These are phyloP conservation scores for Kryphioiulus occultus DNA, from an alignment of 2,888 invertebrate genomes.

Conservation along the genomic window DNA sequence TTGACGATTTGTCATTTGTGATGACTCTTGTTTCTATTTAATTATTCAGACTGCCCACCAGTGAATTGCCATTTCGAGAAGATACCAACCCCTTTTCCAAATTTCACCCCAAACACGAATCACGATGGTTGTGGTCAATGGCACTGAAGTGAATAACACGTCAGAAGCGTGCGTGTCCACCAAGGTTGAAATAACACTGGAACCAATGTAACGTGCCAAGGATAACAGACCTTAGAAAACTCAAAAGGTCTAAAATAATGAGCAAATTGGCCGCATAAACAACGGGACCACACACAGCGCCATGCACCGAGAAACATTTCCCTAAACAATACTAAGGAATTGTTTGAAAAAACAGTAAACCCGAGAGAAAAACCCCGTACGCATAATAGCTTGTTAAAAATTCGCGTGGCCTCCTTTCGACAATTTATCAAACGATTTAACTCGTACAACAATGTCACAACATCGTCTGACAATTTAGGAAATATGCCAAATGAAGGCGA, in stretches of 20 bases:
- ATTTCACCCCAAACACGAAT: neutral
- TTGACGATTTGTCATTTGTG: constrained; percentile 6
- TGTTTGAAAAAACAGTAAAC: neutral
- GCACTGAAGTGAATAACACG: neutral
- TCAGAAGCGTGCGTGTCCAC: neutral
- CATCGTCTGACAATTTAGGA: constrained; percentile 8
- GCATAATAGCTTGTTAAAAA: neutral
- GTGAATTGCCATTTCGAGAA: neutral
- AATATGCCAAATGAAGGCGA: neutral
- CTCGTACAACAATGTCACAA: constrained; percentile 11
- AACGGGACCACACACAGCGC: neutral
- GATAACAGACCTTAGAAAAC: neutral
- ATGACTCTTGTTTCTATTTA: constrained; percentile 11
- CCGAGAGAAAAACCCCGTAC: neutral
- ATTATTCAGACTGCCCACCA: neutral
- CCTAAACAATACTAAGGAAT: neutral
- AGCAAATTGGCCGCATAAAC: neutral
- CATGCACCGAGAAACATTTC: neutral
- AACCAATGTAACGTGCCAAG: neutral
- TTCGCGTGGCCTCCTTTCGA: neutral
- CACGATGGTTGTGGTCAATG: constrained; percentile 33
- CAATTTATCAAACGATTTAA: constrained; percentile 28
- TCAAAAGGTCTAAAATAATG: neutral
- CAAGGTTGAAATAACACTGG: neutral
- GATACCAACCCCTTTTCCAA: neutral